Conservation (phyloP, 2,888 invertebrate genomes). For the Cyclophora punctaria region DNA sequence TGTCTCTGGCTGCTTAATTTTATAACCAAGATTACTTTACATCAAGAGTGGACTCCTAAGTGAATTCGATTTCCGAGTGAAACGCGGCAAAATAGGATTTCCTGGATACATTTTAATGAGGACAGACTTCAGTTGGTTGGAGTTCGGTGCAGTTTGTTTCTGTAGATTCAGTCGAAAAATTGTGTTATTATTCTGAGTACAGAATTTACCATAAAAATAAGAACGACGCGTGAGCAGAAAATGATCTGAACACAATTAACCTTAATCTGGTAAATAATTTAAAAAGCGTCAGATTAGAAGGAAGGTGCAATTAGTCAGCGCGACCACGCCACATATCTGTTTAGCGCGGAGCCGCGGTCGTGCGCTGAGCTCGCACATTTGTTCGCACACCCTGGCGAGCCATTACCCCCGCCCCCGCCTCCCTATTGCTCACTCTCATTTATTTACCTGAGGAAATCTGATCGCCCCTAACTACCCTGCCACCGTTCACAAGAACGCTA, state of each 20-base stretch:
- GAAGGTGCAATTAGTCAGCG: conserved; percentile 35
- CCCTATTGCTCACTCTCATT: conserved; percentile 27
- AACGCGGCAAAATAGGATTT: conserved; percentile 2
- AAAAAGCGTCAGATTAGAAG: conserved; percentile 25
- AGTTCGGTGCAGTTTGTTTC: no score
- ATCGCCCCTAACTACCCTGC: conserved; percentile 19
- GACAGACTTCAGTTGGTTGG: neutral
- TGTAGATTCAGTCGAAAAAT: no score
- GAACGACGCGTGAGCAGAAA: no score
- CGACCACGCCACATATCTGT: conserved; percentile 35
- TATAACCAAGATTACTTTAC: conserved; percentile 10
- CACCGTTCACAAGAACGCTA: conserved; percentile 32
- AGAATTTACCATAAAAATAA: no score
- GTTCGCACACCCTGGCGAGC: conserved; percentile 25
- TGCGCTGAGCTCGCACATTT: conserved; percentile 36
- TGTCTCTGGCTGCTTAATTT: conserved; percentile 20
- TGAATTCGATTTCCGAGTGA: conserved; percentile 7
- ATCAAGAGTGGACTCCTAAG: conserved; percentile 7
- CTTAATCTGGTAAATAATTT: no score
- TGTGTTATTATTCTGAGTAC: no score
- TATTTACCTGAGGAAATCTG: conserved; percentile 26
- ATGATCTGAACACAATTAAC: no score
- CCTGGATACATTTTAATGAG: conserved; percentile 6
- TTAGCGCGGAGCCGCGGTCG: conserved; percentile 22
- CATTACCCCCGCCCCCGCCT: conserved; percentile 30